Evolutionary conservation across 2,888 invertebrate genomes (phyloP).

Genomic region (Aleiodes leptofemur): DNA sequence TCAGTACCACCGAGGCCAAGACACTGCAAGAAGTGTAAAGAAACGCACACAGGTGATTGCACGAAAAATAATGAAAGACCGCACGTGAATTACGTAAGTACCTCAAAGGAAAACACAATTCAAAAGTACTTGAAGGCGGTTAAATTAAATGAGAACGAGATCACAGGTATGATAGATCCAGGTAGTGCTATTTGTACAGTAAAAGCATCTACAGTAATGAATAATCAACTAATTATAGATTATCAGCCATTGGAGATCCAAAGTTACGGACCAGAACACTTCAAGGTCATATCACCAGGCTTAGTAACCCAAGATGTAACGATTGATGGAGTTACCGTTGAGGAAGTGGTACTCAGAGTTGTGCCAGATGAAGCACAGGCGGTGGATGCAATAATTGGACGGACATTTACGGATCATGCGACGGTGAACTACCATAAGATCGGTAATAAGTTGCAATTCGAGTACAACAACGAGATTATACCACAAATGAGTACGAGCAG

Average conservation of each 20-base stretch:
- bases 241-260: not conserved
- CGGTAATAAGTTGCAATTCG: too few relatives aligned
- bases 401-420: too few relatives aligned
- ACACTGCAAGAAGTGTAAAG: too few relatives aligned
- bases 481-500: too few relatives aligned
- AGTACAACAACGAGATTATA: too few relatives aligned
- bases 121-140: conserved; percentile 41
- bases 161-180: conserved; percentile 33
- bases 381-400: not conserved
- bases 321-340: conserved; percentile 32
- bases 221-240: not conserved
- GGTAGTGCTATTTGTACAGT: conserved; percentile 43
- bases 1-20: too few relatives aligned
- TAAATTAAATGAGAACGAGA: conserved; percentile 7
- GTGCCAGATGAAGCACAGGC: conserved; percentile 25
- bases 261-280: conserved; percentile 26
- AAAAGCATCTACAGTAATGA: conserved; percentile 15
- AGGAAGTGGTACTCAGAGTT: conserved; percentile 1
- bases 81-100: not conserved
- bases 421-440: too few relatives aligned
- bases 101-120: not conserved
- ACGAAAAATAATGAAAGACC: too few relatives aligned
- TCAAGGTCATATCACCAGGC: conserved; percentile 14
- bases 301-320: conserved; percentile 16
- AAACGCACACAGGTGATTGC: too few relatives aligned